Base-by-base conservation (phyloP, 2,797 vertebrate species). In the Pterois miles region DNA sequence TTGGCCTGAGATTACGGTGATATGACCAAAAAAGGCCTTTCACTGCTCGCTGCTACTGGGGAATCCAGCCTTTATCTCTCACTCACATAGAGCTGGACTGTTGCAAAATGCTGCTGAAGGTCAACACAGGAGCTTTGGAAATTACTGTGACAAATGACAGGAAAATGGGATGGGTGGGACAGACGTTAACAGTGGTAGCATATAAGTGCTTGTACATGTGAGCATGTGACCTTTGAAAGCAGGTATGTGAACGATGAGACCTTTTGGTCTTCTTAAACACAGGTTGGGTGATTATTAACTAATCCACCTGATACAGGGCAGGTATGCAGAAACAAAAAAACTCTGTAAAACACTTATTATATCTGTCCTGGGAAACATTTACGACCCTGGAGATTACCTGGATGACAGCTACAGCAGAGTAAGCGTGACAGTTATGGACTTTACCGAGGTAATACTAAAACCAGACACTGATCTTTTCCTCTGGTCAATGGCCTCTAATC, bases 11-110 rank as follows among this genome's bases (percentile, higher is more conserved):
- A 84, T 91, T 71, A 62, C 88, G 80, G 72, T 76, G 78, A 92
- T 93, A 91, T 95, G 91, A 94, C 95, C 95, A 95, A 94, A 96
- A 93, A 96, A 94, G 95, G 94, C 58, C 56, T 87, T 84, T 81
- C 52, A 36, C 33, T 77, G 77, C 83, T 89, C 53, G 4, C 79
- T 63, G 89, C 89, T 93, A 88, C 91, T 86, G 86, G 78, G 78
- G 86, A 90, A 84, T 80, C 60, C 36, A 8, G 81, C 50, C 76
- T 86, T 90, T 89, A 90, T 91, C 90, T 83, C 85, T 90, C 79
- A 74, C 29, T 76, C 81, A 54, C 81, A 80, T 20, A 23, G 65
- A 74, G 77, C 40, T 78, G 58, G 75, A 86, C 84, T 88, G 87
- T 84, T 92, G 80, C 83, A 84, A 92, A 92, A 90, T 75, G 78